Base-by-base conservation (phyloP, 2,113 vertebrate genomes). In the Elachura formosa region DNA sequence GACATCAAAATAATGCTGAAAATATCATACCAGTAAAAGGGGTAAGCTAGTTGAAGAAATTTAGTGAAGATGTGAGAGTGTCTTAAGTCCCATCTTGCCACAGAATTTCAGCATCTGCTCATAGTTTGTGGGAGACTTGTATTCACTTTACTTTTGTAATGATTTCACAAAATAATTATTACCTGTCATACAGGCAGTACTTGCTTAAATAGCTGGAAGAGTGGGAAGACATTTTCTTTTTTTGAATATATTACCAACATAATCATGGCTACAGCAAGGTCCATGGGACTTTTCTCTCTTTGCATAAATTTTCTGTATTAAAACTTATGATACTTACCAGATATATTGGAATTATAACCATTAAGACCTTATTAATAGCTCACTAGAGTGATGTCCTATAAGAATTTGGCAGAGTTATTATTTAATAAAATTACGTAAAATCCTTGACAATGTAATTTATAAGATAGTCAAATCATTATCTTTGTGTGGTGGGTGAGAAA, bases 351-450 rank as follows among this genome's bases (percentile, higher is more conserved):
- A 56, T 40, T 28, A 94, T 81, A 84, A 83, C 52, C 48, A 74
- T 81, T 92, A 87, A 93, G 46, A 92, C 41, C 54, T 86, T 93
- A 79, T 80, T 94, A 96, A 92, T 72, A 90, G 77, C 77, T 92
- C 71, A 86, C 49, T 77, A 41, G 74, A 86, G 31, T 83, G 63
- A 87, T 87, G 67, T 82, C 92, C 40, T 72, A 12, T 49, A 87
- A 73, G 68, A 95, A 92, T 72, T 77, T 88, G 64, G 25, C 11
- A 75, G 82, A 87, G 94, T 90, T 94, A 89, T 81, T 67, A 83
- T 93, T 96, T 92, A 81, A 95, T 92, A 95, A 16, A 81, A 46
- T 80, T 75, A 92, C 91, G 49, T 76, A 96, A 95, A 95, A 77
- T 81, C 55, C 45, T 66, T 94, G 69, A 94, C 96, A 96, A 93